phyloP scores from a whole-genome alignment of 2,113 vertebrate species.

The Zosterops japonicus region DNA sequence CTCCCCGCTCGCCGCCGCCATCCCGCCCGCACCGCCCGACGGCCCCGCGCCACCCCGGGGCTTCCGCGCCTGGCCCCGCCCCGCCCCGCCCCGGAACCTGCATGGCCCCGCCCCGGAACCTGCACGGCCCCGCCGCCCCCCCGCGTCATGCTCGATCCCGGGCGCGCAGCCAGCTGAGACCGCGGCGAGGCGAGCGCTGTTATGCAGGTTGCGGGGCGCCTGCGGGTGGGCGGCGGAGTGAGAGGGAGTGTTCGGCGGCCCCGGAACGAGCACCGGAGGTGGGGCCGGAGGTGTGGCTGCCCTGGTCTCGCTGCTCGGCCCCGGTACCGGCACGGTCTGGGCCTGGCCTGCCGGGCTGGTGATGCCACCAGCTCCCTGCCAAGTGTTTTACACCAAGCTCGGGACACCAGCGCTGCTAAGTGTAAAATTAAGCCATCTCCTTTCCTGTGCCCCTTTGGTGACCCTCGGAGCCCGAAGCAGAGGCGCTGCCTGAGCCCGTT shows the following conservation, averaged over 20 bases:
- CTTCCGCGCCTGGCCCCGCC: neutral
- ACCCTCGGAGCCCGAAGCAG: neutral
- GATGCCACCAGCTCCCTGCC: no score
- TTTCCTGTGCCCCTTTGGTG: no score
- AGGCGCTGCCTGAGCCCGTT: accelerated
- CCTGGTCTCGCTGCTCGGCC: accelerated
- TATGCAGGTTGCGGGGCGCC: neutral
- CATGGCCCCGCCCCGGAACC: neutral
- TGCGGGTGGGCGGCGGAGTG: no score
- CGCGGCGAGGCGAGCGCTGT: no score
- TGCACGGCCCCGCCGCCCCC: neutral
- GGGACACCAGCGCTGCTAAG: accelerated
- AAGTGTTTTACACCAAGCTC: accelerated
- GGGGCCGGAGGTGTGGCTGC: no score
- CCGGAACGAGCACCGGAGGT: neutral
- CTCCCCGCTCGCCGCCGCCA: neutral
- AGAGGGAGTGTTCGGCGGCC: neutral
- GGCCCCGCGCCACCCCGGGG: neutral
- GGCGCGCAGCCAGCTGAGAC: neutral
- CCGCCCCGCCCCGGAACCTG: constrained; percentile 46
- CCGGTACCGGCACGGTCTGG: accelerated
- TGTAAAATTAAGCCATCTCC: accelerated
- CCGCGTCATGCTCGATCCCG: neutral
- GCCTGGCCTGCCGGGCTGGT: no score
- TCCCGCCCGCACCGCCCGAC: neutral